Percentiles rank a stretch among this genome's conserved stretches.
Evolutionary conservation across 2,113 vertebrate species (phyloP).

Genomic region (Trochalopteron elliotii): DNA sequence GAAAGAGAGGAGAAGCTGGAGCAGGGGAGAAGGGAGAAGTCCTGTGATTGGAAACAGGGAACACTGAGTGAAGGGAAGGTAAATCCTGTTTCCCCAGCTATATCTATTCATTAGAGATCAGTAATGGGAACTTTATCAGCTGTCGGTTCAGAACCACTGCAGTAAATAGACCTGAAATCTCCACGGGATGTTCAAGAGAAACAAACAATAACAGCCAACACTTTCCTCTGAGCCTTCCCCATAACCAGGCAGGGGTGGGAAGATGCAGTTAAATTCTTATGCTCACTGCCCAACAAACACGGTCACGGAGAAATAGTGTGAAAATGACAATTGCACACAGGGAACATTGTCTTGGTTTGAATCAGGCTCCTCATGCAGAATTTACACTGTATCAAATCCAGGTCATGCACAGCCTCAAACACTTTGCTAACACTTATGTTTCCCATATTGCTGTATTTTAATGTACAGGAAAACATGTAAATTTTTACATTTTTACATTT

Average conservation of each 20-base stretch:
- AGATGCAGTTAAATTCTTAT: background rate
- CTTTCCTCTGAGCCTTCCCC: background rate
- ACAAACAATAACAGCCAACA: background rate
- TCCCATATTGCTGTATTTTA: background rate
- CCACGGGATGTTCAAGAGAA: background rate
- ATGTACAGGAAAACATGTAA: background rate
- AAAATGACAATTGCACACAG: background rate
- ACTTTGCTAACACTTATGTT: background rate
- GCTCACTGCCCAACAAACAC: background rate
- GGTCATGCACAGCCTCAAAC: background rate
- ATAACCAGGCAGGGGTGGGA: background rate
- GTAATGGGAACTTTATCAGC: background rate
- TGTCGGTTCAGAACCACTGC: background rate
- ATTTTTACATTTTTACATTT: too few relatives aligned
- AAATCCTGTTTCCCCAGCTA: background rate
- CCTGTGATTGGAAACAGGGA: background rate
- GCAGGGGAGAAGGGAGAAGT: background rate
- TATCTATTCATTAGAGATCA: background rate
- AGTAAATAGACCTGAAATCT: constrained; percentile 33
- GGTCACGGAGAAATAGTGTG: background rate
- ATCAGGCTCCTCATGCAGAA: background rate
- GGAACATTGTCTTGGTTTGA: background rate
- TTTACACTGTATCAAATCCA: background rate
- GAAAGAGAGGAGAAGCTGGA: background rate
- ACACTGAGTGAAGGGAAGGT: background rate